These are phyloP conservation scores for Antechinus flavipes DNA, from an alignment of 2,113 vertebrate genomes.

Conservation along the genomic window DNA sequence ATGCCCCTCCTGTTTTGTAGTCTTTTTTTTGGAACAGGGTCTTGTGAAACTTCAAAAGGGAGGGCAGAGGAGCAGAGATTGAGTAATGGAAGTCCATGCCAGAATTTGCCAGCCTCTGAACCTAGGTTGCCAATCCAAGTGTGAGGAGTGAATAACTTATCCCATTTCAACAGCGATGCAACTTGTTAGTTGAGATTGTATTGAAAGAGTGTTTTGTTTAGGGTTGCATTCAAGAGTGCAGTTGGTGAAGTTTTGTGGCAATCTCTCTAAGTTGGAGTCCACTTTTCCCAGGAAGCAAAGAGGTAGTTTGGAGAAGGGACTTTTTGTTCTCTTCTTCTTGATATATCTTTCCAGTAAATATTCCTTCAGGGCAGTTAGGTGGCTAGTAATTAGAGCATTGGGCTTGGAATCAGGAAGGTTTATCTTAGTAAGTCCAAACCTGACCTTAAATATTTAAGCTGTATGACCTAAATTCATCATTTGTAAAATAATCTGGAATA, in stretches of 20 bases:
- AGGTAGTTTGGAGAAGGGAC: not conserved
- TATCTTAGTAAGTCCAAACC: not conserved
- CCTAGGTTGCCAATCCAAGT: not conserved
- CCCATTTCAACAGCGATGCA: not conserved
- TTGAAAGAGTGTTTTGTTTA: not conserved
- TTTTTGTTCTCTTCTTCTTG: not conserved
- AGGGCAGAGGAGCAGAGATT: not conserved
- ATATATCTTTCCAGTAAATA: not conserved
- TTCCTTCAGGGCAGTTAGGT: not conserved
- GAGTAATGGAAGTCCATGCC: not conserved
- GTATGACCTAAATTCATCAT: not conserved
- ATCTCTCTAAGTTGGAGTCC: not conserved
- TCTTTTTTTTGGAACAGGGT: not conserved
- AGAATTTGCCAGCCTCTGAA: not conserved
- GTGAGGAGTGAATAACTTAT: not conserved
- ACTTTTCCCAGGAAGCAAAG: not conserved
- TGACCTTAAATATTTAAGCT: not conserved
- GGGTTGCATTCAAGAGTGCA: not conserved
- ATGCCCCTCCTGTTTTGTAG: not conserved
- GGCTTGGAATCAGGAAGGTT: not conserved
- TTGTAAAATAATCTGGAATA: not conserved
- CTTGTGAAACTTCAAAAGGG: not conserved
- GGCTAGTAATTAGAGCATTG: not conserved
- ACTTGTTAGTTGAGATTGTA: not conserved
- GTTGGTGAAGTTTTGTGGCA: not conserved